Evolutionary conservation across 1,140 invertebrate genomes (phyloP).

Genomic region (Polypedilum vanderplanki): DNA sequence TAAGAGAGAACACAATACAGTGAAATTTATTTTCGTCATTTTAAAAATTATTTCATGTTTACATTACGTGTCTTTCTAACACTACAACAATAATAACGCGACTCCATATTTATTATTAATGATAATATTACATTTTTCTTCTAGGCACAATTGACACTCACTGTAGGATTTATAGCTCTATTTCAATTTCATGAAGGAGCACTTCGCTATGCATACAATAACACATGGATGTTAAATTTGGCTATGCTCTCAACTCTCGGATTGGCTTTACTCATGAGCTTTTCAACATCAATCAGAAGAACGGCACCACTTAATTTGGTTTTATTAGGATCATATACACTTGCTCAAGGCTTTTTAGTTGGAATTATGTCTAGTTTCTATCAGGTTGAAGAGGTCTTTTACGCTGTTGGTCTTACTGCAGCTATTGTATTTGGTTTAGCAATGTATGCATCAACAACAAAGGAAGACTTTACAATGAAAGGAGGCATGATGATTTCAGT

Average conservation of each 20-base stretch:
- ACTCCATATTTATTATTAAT: background rate
- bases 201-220: background rate
- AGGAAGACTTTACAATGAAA: slow-evolving; percentile 78
- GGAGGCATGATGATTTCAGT: background rate
- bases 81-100: background rate
- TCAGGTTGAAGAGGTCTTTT: slow-evolving; percentile 3
- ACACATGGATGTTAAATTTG: slow-evolving; percentile 13
- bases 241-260: background rate
- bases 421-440: slow-evolving; percentile 76
- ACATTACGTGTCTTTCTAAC: background rate
- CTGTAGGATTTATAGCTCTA: background rate
- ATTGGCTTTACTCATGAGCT: background rate
- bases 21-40: background rate
- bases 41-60: background rate
- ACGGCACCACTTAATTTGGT: background rate
- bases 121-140: background rate
- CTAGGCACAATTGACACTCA: background rate
- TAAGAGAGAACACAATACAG: background rate
- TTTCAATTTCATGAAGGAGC: slow-evolving; percentile 5
- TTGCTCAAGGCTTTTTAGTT: slow-evolving; percentile 12
- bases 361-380: slow-evolving; percentile 12
- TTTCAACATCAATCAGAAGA: background rate
- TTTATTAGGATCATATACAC: background rate
- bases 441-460: slow-evolving; percentile 89
- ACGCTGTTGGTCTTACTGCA: slow-evolving; percentile 70